Conservation (phyloP, 1,140 invertebrate genomes). For the Monochamus saltuarius region DNA sequence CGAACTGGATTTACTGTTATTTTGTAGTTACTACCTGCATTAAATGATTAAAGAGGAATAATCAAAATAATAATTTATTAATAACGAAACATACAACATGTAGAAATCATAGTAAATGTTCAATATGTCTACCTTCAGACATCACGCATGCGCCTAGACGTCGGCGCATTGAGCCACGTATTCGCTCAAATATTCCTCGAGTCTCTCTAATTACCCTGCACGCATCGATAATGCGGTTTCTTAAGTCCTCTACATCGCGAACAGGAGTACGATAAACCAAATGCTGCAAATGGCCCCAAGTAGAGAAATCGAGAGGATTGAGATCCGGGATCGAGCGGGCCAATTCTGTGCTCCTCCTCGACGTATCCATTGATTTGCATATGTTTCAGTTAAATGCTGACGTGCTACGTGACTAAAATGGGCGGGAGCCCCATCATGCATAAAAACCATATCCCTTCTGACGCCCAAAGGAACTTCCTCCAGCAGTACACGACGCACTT, state of each 20-base stretch:
- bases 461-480: slow-evolving; percentile 9
- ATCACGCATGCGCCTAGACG: too few relatives aligned
- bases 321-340: slow-evolving; percentile 46
- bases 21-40: too few relatives aligned
- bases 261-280: slow-evolving; percentile 21
- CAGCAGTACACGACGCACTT: slow-evolving; percentile 1
- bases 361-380: slow-evolving; percentile 42
- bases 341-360: slow-evolving; percentile 38
- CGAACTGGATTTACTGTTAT: too few relatives aligned
- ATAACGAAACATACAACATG: too few relatives aligned
- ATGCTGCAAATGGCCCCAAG: slow-evolving; percentile 38
- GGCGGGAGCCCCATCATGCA: slow-evolving; percentile 20
- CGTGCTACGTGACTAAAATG: slow-evolving; percentile 7
- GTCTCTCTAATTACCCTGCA: too few relatives aligned
- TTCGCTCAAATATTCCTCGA: too few relatives aligned
- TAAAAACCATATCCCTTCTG: slow-evolving; percentile 11
- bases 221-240: too few relatives aligned
- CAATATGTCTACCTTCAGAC: too few relatives aligned
- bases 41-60: too few relatives aligned
- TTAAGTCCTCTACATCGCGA: slow-evolving; percentile 2
- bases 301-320: slow-evolving; percentile 42
- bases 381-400: slow-evolving; percentile 15
- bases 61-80: too few relatives aligned
- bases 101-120: too few relatives aligned
- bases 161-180: too few relatives aligned